A percentile compares a stretch with the other conserved stretches of the same genome.
These are phyloP conservation scores for Alethe diademata DNA, from an alignment of 2,113 vertebrate genomes.

Conservation along the genomic window DNA sequence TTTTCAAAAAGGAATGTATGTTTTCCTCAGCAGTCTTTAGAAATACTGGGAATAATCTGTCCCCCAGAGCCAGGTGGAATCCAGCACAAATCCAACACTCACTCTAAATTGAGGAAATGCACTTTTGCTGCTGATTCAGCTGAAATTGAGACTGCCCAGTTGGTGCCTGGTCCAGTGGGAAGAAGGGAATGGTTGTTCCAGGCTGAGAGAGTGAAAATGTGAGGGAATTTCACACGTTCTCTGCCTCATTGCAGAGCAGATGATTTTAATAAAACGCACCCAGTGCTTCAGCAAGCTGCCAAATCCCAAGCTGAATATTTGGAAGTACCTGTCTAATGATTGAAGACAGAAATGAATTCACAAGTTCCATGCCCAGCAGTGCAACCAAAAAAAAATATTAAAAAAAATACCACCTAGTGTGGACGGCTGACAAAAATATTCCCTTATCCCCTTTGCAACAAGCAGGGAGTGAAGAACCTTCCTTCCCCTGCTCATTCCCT, in stretches of 20 bases:
- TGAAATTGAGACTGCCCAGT: not conserved
- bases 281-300: not conserved
- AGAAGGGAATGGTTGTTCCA: not conserved
- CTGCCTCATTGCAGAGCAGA: not conserved
- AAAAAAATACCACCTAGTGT: not conserved
- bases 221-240: fast-evolving
- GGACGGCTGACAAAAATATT: not conserved
- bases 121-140: not conserved
- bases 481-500: not conserved
- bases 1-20: not conserved
- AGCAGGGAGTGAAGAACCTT: not conserved
- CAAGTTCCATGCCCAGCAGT: not conserved
- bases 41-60: not conserved
- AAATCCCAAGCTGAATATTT: not conserved
- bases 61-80: not conserved
- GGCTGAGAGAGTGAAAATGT: not conserved
- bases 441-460: not conserved
- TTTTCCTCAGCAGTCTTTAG: not conserved
- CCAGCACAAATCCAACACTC: not conserved
- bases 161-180: not conserved
- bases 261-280: not conserved
- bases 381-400: not conserved
- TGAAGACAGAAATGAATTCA: not conserved
- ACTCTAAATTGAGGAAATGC: not conserved
- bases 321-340: not conserved